These are phyloP conservation scores for Pseudorectes ferrugineus DNA, from an alignment of 2,113 vertebrate species.

Conservation along the genomic window DNA sequence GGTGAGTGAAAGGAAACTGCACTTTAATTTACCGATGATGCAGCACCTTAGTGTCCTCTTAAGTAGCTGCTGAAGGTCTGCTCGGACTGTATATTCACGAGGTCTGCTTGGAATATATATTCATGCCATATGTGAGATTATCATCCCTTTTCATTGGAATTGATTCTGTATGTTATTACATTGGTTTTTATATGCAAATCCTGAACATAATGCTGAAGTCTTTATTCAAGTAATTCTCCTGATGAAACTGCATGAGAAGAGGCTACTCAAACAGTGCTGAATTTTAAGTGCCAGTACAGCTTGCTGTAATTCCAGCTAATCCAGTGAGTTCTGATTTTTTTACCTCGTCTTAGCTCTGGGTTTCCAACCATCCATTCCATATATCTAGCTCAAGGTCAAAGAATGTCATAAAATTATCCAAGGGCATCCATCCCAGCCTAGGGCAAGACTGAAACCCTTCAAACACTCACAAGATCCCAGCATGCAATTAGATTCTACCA, in stretches of 20 bases:
- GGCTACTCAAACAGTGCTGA: neutral
- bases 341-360: neutral
- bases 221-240: neutral
- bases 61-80: neutral
- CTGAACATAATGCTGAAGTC: neutral
- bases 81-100: neutral
- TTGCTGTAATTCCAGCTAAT: neutral
- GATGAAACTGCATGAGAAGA: neutral
- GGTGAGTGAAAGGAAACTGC: conserved; percentile 63
- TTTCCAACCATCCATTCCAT: neutral
- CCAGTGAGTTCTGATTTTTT: neutral
- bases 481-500: neutral
- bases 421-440: neutral
- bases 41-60: neutral
- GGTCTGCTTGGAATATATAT: neutral
- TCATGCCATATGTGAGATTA: neutral
- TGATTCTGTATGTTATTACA: neutral
- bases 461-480: neutral
- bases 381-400: neutral
- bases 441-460: neutral
- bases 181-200: neutral
- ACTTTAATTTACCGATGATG: neutral
- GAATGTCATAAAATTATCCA: neutral
- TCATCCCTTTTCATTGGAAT: neutral
- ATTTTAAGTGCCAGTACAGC: neutral